These are phyloP conservation scores for Sebastiscus tertius DNA, from an alignment of 2,797 vertebrate genomes.

Conservation along the genomic window DNA sequence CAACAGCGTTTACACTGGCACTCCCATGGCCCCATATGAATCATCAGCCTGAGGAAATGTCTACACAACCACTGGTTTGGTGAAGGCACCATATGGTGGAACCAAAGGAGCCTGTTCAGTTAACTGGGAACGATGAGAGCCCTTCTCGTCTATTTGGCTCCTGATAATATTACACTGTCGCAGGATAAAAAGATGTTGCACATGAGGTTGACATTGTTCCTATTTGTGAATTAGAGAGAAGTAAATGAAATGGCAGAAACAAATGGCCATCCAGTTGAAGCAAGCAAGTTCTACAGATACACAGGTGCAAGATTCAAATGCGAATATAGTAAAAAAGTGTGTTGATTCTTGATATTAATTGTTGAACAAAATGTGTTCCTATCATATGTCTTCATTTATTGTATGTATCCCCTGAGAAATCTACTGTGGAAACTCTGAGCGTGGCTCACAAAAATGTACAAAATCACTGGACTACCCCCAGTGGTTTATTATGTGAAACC, in stretches of 20 bases:
- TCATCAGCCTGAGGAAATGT: slow-evolving; percentile 42
- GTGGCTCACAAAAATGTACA: not conserved
- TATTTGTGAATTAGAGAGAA: not conserved
- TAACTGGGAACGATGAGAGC: not conserved
- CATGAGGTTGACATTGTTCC: not conserved
- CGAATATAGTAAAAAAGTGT: not conserved
- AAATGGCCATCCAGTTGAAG: not conserved
- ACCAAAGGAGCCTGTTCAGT: slow-evolving; percentile 15
- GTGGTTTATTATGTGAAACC: not conserved
- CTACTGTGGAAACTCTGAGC: slow-evolving; percentile 19
- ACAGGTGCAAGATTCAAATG: not conserved
- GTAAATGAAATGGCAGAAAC: not conserved
- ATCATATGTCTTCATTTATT: not conserved
- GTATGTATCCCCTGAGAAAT: not conserved
- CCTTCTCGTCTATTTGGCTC: not conserved
- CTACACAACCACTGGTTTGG: slow-evolving; percentile 31
- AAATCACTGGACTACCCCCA: not conserved
- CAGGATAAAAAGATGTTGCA: not conserved
- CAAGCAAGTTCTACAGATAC: not conserved
- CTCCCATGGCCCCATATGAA: slow-evolving; percentile 17
- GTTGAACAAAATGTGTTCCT: not conserved
- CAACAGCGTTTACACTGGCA: slow-evolving; percentile 32
- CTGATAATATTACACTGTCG: slow-evolving; percentile 3
- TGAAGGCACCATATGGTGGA: slow-evolving; percentile 1
- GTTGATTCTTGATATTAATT: not conserved